These are phyloP conservation scores for Actinopyga echinites DNA, from an alignment of 53 echinoderm and acorn worm species.

Conservation along the genomic window DNA sequence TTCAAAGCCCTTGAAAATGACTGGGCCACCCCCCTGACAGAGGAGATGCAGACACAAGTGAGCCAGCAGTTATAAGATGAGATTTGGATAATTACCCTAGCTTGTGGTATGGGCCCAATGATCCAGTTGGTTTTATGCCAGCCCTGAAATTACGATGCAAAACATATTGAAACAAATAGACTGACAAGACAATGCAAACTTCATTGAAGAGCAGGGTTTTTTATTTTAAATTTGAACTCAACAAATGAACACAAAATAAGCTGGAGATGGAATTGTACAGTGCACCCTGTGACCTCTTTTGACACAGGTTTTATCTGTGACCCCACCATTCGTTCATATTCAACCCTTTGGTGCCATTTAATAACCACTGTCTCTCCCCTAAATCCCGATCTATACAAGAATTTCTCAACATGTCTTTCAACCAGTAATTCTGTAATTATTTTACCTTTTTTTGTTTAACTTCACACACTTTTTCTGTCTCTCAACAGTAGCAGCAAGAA, in stretches of 20 bases:
- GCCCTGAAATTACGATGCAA: too few species aligned
- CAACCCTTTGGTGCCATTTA: not conserved
- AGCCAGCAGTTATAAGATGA: too few species aligned
- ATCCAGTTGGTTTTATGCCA: too few species aligned
- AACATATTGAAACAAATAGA: too few species aligned
- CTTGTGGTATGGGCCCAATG: too few species aligned
- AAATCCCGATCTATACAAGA: slow-evolving; percentile 12
- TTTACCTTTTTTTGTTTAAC: slow-evolving; percentile 31
- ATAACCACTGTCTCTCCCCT: slow-evolving; percentile 11
- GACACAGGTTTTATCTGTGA: slow-evolving; percentile 19
- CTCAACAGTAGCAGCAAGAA: slow-evolving; percentile 55
- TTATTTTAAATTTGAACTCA: slow-evolving; percentile 29
- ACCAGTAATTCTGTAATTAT: slow-evolving; percentile 28
- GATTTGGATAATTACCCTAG: too few species aligned
- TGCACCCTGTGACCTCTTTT: slow-evolving; percentile 15
- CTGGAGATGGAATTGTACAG: slow-evolving; percentile 17
- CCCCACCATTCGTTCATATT: slow-evolving; percentile 4
- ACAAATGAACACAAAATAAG: slow-evolving; percentile 39
- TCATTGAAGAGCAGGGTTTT: slow-evolving; percentile 27
- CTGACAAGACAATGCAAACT: not conserved
- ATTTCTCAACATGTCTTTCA: not conserved
- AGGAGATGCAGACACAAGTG: too few species aligned
- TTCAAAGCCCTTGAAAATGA: too few species aligned
- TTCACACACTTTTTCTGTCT: slow-evolving; percentile 49
- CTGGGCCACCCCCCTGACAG: too few species aligned